Evolutionary conservation across 2,888 invertebrate species (phyloP).

Genomic region (Ectobius pallidus): DNA sequence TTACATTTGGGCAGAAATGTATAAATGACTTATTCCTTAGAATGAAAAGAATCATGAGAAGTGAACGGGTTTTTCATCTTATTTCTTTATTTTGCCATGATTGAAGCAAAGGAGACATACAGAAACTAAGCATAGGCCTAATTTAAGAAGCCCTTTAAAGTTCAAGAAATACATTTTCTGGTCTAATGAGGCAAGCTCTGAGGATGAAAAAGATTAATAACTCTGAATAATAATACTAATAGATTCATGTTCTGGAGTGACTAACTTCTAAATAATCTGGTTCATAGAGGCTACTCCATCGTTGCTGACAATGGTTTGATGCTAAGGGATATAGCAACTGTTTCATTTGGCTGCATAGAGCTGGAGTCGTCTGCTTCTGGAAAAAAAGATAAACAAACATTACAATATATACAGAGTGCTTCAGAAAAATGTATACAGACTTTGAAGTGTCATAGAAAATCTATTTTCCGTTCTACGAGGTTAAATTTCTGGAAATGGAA

Average conservation of each 20-base stretch:
- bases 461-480: no score
- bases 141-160: no score
- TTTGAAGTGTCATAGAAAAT: no score
- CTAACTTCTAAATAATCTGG: constrained; percentile 77
- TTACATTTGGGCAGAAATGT: no score
- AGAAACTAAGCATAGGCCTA: neutral
- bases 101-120: neutral
- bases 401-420: no score
- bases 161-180: no score
- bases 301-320: neutral
- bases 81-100: neutral
- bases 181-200: neutral
- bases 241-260: constrained; percentile 38
- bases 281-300: constrained; percentile 58
- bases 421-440: no score
- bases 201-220: neutral
- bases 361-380: neutral
- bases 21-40: no score
- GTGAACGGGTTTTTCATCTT: no score
- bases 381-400: no score
- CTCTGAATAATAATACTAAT: neutral
- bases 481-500: no score
- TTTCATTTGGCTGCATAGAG: neutral
- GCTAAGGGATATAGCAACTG: neutral
- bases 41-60: no score